Conservation (phyloP, 64 coral and sea anemone species). For the Trachythela sp. region DNA sequence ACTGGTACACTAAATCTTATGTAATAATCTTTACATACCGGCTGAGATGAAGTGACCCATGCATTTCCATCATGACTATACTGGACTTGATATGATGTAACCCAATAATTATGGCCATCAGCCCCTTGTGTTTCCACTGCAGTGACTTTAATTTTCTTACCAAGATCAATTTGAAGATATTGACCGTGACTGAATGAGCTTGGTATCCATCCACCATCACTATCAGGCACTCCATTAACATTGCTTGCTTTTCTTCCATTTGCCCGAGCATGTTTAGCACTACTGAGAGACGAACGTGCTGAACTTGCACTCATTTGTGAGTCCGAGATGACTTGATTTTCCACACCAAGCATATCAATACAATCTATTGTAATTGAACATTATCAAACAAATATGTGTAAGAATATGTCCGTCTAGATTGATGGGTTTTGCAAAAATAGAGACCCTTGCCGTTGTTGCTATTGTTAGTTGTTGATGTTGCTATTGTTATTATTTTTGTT, state of each 20-base stretch:
- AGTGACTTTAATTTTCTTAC: constrained; percentile 58
- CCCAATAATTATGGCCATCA: constrained; percentile 70
- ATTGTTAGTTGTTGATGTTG: too few species aligned
- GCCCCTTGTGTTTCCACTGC: constrained; percentile 80
- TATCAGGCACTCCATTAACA: constrained; percentile 62
- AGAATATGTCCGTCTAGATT: too few species aligned
- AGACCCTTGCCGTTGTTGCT: too few species aligned
- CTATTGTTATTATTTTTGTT: too few species aligned
- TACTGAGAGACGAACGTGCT: constrained; percentile 41
- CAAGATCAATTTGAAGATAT: constrained; percentile 81
- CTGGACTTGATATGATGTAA: constrained; percentile 79
- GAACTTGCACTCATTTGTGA: constrained; percentile 73
- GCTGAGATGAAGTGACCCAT: constrained; percentile 62
- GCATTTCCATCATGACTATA: constrained; percentile 51
- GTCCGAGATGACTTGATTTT: constrained; percentile 60
- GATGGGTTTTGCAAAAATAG: too few species aligned
- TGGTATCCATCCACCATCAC: constrained; percentile 87
- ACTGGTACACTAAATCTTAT: too few species aligned
- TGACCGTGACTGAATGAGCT: constrained; percentile 57
- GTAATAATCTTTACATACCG: too few species aligned
- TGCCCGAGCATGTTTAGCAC: constrained; percentile 50
- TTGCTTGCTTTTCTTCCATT: constrained; percentile 45
- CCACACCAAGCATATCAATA: constrained; percentile 70
- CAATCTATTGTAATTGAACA: constrained; percentile 61
- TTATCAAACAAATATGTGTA: too few species aligned